Conservation (phyloP, 2,888 invertebrate species). For the Heteromyza rotundicornis region DNA sequence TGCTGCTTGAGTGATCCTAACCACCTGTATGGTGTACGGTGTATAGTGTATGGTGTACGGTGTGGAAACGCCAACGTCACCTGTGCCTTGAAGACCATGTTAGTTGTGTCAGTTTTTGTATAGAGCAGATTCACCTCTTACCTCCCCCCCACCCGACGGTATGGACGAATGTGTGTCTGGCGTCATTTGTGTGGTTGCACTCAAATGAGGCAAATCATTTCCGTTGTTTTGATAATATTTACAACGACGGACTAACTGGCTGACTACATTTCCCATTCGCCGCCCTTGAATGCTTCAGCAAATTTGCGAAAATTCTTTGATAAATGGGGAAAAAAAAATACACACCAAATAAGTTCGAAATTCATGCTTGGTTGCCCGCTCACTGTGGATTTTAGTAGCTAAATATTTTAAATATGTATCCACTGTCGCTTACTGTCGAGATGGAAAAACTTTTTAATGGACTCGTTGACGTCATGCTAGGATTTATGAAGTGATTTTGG, state of each 20-base stretch:
- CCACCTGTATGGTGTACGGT: neutral
- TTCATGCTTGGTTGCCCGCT: too few relatives aligned
- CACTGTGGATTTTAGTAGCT: too few relatives aligned
- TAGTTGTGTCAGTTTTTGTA: neutral
- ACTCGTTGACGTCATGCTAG: neutral
- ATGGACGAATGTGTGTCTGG: neutral
- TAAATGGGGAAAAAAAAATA: too few relatives aligned
- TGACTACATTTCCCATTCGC: too few relatives aligned
- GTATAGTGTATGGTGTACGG: neutral
- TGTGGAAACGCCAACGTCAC: neutral
- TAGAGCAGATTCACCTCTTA: neutral
- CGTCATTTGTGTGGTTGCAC: slow-evolving; percentile 36
- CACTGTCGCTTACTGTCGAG: too few relatives aligned
- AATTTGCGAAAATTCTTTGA: too few relatives aligned
- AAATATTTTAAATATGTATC: too few relatives aligned
- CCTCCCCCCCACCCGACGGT: neutral
- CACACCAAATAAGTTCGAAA: too few relatives aligned
- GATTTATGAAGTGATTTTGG: neutral
- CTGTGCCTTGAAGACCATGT: neutral
- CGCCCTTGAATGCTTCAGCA: too few relatives aligned
- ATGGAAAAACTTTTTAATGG: neutral
- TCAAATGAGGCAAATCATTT: slow-evolving; percentile 49
- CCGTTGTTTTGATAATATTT: slow-evolving; percentile 21
- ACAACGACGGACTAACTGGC: too few relatives aligned
- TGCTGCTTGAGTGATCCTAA: neutral